Conservation (phyloP, 2,888 invertebrate genomes). For the Nomada ferruginata region DNA sequence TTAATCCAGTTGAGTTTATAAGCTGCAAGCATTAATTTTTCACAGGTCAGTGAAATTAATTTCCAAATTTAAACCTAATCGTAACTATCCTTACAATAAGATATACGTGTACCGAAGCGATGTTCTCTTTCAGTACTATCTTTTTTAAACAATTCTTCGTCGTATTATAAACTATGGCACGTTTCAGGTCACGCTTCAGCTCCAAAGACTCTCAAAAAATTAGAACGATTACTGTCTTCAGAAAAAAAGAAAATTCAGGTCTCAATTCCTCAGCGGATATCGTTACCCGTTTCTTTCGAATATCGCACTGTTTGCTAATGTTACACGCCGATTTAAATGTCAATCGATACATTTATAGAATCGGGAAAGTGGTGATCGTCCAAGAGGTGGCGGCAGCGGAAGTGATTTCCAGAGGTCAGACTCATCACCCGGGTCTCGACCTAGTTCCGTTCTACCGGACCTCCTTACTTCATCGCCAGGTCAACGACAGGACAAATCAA, state of each 20-base stretch:
- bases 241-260: slow-evolving; percentile 48
- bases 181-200: too few relatives aligned
- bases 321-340: slow-evolving; percentile 22
- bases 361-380: slow-evolving; percentile 80
- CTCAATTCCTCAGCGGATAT: slow-evolving; percentile 39
- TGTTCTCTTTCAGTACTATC: too few relatives aligned
- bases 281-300: not conserved
- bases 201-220: not conserved
- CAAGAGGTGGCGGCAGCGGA: slow-evolving; percentile 85
- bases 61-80: too few relatives aligned
- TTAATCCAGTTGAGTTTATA: too few relatives aligned
- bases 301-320: not conserved
- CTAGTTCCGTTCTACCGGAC: slow-evolving; percentile 97
- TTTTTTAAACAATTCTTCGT: too few relatives aligned
- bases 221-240: not conserved
- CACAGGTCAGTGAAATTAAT: too few relatives aligned
- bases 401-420: slow-evolving; percentile 86
- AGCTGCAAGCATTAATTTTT: too few relatives aligned
- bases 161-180: too few relatives aligned
- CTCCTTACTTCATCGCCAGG: slow-evolving; percentile 95
- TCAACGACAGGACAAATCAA: slow-evolving; percentile 95
- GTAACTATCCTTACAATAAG: too few relatives aligned
- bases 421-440: slow-evolving; percentile 88
- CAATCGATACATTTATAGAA: slow-evolving; percentile 77
- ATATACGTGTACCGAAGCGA: too few relatives aligned